Base-by-base conservation (phyloP, 1,140 invertebrate genomes). In the Trialeurodes vaporariorum region DNA sequence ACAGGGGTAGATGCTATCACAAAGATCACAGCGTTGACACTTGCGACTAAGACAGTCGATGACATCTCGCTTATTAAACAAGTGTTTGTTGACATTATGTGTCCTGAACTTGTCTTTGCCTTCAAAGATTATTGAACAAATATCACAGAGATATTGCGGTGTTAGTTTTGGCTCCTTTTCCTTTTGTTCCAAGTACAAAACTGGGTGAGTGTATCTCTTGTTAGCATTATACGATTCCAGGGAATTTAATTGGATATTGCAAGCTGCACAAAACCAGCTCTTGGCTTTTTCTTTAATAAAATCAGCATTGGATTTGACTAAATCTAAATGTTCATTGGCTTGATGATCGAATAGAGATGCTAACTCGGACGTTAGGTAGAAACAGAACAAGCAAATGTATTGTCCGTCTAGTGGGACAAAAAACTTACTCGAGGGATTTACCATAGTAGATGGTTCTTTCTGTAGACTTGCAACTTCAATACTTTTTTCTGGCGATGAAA, bases 241-340 rank as follows among this genome's bases (percentile, higher is more conserved):
- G 17, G 5, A 49, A 17, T 5, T 49, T 5, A 49, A 49, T 17
- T 49, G 34, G 34, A 49, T 5, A 49, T 17, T 49, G 34, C 34
- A 49, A 5, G 34, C 5, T 9, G 17, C 34, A 17, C 34, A 49
- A 17, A 49, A 49, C 34, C 34, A 49, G 17, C 5, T 9, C 17
- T 49, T 49, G 5, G 34, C 5, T 49, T 9, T 17, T 22, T 24
- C 61, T 13, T 23, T 11, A 11, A 26, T 12, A 23, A 24, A 26
- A 12, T 21, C 70, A 34, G 22, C 67, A 65, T 58, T 49, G 59
- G 25, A 22, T 21, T 27, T 61, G 61, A 34, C 24, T 59, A 25
- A n/a, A 34, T 27, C 59, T n/a, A 21, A 40, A 60, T 34, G 66
- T 23, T 21, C n/a, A 13, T 5, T 58, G 26, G 5, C 60, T n/a